A percentile compares a stretch with the other conserved stretches of the same genome.
phyloP scores from a whole-genome alignment of 2,797 vertebrate genomes.

The Amblyraja radiata region DNA sequence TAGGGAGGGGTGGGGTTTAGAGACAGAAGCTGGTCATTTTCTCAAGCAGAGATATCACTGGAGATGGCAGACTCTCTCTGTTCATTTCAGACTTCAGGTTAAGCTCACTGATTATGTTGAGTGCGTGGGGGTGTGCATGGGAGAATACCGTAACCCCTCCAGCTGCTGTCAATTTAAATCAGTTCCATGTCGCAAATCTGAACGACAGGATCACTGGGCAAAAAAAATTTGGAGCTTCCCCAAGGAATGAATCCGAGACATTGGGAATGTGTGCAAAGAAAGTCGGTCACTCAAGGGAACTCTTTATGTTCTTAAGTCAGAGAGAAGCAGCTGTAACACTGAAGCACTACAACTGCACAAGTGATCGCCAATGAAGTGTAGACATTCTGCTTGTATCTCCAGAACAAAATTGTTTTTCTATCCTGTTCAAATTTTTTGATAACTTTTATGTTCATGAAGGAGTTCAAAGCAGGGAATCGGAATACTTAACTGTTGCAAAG shows the following conservation, averaged over 20 bases:
- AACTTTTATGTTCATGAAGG: not conserved
- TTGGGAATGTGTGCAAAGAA: not conserved
- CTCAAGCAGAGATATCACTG: not conserved
- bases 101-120: not conserved
- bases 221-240: not conserved
- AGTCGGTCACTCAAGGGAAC: not conserved
- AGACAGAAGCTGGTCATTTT: not conserved
- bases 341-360: not conserved
- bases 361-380: not conserved
- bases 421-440: not conserved
- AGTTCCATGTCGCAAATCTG: not conserved
- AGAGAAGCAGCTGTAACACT: not conserved
- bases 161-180: slow-evolving; percentile 16
- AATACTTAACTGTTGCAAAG: too few relatives aligned
- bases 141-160: not conserved
- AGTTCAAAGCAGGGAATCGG: not conserved
- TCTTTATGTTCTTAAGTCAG: not conserved
- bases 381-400: not conserved
- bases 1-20: too few relatives aligned
- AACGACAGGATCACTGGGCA: slow-evolving; percentile 3
- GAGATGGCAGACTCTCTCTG: not conserved
- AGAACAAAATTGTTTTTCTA: not conserved
- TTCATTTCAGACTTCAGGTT: not conserved
- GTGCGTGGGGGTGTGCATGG: not conserved
- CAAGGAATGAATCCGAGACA: not conserved